Conservation (phyloP, 2,797 vertebrate species). For the Scolopax bukidnonensis region DNA sequence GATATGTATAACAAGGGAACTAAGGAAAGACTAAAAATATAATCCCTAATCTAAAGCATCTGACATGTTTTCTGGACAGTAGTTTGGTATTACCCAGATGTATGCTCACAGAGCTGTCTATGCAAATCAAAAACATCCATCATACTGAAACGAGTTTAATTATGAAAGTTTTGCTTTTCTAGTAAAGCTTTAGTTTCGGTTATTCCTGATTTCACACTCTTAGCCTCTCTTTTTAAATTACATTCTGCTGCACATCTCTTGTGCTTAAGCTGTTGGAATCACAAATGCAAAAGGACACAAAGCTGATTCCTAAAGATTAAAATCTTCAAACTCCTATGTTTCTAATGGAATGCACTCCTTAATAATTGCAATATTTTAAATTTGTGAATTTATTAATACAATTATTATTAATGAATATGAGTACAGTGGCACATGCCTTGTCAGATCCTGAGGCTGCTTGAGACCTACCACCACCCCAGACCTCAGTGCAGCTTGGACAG, state of each 20-base stretch:
- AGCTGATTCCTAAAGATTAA: neutral
- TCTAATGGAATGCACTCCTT: neutral
- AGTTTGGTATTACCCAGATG: slow-evolving; percentile 59
- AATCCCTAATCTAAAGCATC: slow-evolving; percentile 65
- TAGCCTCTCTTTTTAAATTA: slow-evolving; percentile 3
- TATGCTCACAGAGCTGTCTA: slow-evolving; percentile 1
- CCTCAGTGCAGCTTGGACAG: neutral
- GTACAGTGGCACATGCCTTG: neutral
- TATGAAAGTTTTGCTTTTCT: slow-evolving; percentile 35
- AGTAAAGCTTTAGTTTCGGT: slow-evolving; percentile 23
- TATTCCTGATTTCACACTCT: slow-evolving; percentile 22
- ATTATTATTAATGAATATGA: neutral
- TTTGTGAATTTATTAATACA: neutral
- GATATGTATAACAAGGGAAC: slow-evolving; percentile 23
- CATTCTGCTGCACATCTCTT: neutral
- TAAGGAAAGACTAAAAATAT: slow-evolving; percentile 43
- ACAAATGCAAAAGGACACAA: fast-evolving
- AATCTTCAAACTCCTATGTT: neutral
- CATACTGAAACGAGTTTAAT: slow-evolving; percentile 13
- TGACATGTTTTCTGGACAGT: slow-evolving; percentile 59
- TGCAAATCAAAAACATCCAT: slow-evolving; percentile 49
- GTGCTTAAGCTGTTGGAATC: neutral
- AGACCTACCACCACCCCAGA: neutral
- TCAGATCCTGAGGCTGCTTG: neutral
- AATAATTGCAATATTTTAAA: neutral